phyloP scores from a whole-genome alignment of 2,888 invertebrate species.

The Automeris io region DNA sequence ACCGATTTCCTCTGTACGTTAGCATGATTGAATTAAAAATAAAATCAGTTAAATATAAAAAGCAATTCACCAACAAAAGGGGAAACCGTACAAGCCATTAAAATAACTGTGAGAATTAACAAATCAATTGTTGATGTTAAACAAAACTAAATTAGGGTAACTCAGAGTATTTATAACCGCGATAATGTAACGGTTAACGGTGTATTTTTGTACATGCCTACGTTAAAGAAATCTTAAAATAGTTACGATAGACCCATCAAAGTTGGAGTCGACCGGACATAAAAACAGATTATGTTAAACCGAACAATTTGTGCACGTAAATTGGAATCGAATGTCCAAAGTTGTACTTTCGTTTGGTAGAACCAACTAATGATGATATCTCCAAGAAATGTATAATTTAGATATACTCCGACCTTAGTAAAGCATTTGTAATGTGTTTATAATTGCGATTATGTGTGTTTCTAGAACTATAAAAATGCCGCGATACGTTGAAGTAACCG shows the following conservation, averaged over 20 bases:
- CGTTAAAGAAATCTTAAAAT: constrained; percentile 3
- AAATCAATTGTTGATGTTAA: background rate
- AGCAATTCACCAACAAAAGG: too few species aligned
- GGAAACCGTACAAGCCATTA: too few species aligned
- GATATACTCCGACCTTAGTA: constrained; percentile 42
- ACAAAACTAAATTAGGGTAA: background rate
- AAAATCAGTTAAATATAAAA: too few species aligned
- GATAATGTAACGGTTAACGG: background rate
- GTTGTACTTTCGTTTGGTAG: constrained; percentile 4
- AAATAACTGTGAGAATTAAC: too few species aligned
- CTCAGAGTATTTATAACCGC: background rate
- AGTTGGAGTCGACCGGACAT: background rate
- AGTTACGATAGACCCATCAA: background rate
- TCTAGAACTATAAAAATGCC: constrained; percentile 38
- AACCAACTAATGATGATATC: constrained; percentile 6
- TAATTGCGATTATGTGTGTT: constrained; percentile 63
- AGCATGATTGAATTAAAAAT: too few species aligned
- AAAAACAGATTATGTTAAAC: constrained; percentile 1
- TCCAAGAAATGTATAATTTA: constrained; percentile 23
- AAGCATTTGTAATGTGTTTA: constrained; percentile 69
- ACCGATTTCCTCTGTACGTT: too few species aligned
- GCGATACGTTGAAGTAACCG: constrained; percentile 4
- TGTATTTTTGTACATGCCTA: constrained; percentile 1
- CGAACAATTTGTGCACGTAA: constrained; percentile 2
- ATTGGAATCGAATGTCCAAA: constrained; percentile 2